phyloP scores from a whole-genome alignment of 1,140 invertebrate species.

The Gryon sp. region DNA sequence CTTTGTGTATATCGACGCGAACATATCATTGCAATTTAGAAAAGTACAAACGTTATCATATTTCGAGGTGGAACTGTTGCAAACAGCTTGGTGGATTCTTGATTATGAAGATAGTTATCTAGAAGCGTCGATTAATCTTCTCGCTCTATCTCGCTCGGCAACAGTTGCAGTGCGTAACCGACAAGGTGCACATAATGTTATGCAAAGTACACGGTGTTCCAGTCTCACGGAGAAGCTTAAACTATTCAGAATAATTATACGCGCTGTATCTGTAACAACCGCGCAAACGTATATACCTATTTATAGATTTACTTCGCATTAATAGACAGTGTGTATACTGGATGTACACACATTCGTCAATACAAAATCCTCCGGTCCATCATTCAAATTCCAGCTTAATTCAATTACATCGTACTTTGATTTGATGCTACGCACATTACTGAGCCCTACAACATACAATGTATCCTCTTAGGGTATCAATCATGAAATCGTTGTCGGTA shows the following conservation, averaged over 20 bases:
- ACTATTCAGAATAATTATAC: constrained; percentile 69
- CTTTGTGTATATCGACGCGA: constrained; percentile 1
- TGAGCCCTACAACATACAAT: background rate
- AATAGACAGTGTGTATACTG: constrained; percentile 50
- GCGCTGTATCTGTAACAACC: constrained; percentile 52
- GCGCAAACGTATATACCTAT: constrained; percentile 50
- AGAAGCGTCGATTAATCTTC: constrained; percentile 66
- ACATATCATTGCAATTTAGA: constrained; percentile 35
- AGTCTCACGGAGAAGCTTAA: constrained; percentile 65
- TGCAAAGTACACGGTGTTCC: constrained; percentile 69
- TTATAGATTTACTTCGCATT: constrained; percentile 61
- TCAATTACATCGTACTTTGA: constrained; percentile 46
- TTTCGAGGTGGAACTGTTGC: constrained; percentile 51
- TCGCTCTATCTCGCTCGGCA: constrained; percentile 63
- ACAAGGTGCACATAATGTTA: constrained; percentile 65
- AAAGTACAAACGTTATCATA: constrained; percentile 48
- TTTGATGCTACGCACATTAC: constrained; percentile 24
- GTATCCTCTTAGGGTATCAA: constrained; percentile 11
- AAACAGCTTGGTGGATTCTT: constrained; percentile 34
- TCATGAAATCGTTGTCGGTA: constrained; percentile 18
- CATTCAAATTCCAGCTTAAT: constrained; percentile 59
- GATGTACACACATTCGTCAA: constrained; percentile 47
- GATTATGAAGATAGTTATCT: constrained; percentile 64
- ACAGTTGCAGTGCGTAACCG: constrained; percentile 60
- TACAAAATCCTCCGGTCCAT: constrained; percentile 34